Percentiles rank a stretch among this genome's conserved stretches.
Conservation (phyloP, 2,888 invertebrate genomes). For the Desoria tigrina region DNA sequence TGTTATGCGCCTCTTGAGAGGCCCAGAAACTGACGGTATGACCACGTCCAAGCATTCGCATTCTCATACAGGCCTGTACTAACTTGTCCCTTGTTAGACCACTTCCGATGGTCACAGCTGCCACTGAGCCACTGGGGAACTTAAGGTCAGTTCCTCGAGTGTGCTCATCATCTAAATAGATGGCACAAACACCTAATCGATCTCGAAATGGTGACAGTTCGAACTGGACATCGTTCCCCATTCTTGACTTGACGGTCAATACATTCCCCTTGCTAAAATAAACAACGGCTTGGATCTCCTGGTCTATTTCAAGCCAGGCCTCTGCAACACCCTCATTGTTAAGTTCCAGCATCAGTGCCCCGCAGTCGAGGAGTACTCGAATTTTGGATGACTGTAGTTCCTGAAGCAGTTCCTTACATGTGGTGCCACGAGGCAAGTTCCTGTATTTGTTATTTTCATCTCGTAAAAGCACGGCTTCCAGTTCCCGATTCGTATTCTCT, state of each 20-base stretch:
- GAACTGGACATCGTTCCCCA: constrained; percentile 19
- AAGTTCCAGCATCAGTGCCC: constrained; percentile 44
- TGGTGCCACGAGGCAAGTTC: constrained; percentile 7
- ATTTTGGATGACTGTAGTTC: constrained; percentile 17
- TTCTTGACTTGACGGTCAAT: constrained; percentile 23
- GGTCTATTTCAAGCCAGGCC: constrained; percentile 36
- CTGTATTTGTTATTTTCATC: constrained; percentile 23
- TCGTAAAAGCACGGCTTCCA: constrained; percentile 21
- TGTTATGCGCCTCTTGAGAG: constrained; percentile 33
- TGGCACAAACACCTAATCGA: constrained; percentile 28
- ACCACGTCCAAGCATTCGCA: constrained; percentile 40
- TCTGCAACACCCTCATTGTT: constrained; percentile 43
- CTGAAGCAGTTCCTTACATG: constrained; percentile 28
- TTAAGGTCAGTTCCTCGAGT: constrained; percentile 46
- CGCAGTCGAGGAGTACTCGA: constrained; percentile 39
- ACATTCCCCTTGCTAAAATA: constrained; percentile 36
- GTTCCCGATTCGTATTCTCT: constrained; percentile 19
- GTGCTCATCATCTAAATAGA: constrained; percentile 47
- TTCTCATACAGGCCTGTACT: constrained; percentile 46
- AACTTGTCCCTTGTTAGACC: constrained; percentile 42
- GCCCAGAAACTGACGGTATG: constrained; percentile 42
- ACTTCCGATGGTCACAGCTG: constrained; percentile 40
- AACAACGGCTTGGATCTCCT: constrained; percentile 30
- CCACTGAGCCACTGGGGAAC: constrained; percentile 25
- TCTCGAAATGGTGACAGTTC: constrained; percentile 36